Base-by-base conservation (phyloP, 2,113 vertebrate genomes). In the Columbina picui region DNA sequence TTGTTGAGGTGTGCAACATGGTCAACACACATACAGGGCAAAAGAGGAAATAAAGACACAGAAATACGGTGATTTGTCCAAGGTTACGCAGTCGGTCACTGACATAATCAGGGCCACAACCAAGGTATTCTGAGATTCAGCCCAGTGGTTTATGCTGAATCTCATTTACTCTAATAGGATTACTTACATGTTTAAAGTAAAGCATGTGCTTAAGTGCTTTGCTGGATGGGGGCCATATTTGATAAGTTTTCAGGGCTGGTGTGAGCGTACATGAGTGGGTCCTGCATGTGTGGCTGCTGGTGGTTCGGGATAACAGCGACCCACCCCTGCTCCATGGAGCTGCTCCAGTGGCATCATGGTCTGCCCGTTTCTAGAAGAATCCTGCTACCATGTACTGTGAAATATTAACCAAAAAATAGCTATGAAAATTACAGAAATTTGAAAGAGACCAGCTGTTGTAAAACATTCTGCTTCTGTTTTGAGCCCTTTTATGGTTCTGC, bases 151-250 rank as follows among this genome's bases (percentile, higher is more conserved):
- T 95, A 68, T 96, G 90, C 86, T 95, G 88, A 94, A 95, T 97
- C 93, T 95, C 88, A 89, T 96, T 97, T 93, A 38, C 65, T 87
- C 57, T 93, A 92, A 96, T 95, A 94, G 95, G 94, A 96, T 97
- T 96, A 96, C 88, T 96, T 96, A 92, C 92, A 86, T 92, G 90
- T 95, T 95, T 97, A 96, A 96, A 95, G 95, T 93, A 95, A 97
- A 97, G 93, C 85, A 82, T 95, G 93, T 96, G 83, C 93, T 95
- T 96, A 97, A 96, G 96, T 96, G 94, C 92, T 96, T 94, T 96
- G 73, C 92, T 96, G 96, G 96, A 96, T 69, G 84, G 75, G 92
- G 90, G 86, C 96, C 95, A 95, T 79, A 90, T 92, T 97, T 97
- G 94, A 95, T 96, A 96, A 96, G 86, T 97, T 96, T 90, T 84